phyloP scores from a whole-genome alignment of 2,113 vertebrate species.

The Hemicordylus capensis region DNA sequence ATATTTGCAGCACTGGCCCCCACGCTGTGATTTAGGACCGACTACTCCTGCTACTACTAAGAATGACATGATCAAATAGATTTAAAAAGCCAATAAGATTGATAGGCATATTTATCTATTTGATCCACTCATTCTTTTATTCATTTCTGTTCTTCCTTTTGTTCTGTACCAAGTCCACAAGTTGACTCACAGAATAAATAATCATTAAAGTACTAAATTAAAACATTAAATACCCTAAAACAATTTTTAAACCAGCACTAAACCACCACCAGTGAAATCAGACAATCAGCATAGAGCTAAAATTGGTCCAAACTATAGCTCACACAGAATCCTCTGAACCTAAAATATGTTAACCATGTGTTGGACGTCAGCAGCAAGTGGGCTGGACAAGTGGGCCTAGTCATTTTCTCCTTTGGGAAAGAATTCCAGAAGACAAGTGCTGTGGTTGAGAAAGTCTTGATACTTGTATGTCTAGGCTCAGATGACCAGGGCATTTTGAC shows the following conservation, averaged over 20 bases:
- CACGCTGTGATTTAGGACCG: not conserved
- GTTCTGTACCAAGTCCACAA: not conserved
- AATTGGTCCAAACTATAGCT: not conserved
- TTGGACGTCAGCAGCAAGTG: not conserved
- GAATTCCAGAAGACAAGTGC: not conserved
- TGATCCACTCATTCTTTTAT: not conserved
- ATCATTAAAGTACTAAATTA: not conserved
- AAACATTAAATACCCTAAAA: not conserved
- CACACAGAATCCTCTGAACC: not conserved
- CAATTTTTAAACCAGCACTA: not conserved
- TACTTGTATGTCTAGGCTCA: not conserved
- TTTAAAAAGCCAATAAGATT: too few relatives aligned
- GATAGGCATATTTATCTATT: not conserved
- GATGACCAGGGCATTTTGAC: not conserved
- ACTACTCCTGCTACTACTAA: too few relatives aligned
- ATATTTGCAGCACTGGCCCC: conserved; percentile 9
- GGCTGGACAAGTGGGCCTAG: not conserved
- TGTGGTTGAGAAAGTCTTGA: not conserved
- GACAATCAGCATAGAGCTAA: too few relatives aligned
- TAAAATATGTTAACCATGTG: not conserved
- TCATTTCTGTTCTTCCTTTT: not conserved
- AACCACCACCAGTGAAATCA: not conserved
- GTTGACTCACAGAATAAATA: not conserved
- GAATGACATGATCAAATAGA: too few relatives aligned
- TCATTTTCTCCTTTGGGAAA: not conserved